Conservation (phyloP, 2,888 invertebrate species). For the Vandiemenella viatica region DNA sequence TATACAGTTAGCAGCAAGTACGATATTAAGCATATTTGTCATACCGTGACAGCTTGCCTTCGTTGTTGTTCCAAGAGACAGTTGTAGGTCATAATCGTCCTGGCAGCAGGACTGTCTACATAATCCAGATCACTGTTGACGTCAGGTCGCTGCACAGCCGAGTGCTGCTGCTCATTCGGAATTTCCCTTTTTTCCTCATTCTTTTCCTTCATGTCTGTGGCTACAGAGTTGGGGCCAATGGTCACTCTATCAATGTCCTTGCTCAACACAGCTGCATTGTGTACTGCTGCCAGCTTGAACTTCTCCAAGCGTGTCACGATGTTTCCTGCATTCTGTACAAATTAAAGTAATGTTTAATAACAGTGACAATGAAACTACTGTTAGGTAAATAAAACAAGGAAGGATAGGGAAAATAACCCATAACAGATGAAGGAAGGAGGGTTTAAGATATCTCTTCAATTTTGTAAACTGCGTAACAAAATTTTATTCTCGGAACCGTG, state of each 20-base stretch:
- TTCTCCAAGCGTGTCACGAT: no score
- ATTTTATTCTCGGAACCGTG: no score
- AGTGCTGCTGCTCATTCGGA: not conserved
- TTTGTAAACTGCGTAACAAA: no score
- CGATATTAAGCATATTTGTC: no score
- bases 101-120: not conserved
- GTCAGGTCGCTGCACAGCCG: not conserved
- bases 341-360: no score
- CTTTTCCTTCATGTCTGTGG: not conserved
- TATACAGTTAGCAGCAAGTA: no score
- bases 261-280: conserved; percentile 40
- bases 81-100: not conserved
- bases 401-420: no score
- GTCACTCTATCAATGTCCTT: conserved; percentile 36
- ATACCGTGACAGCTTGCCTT: not conserved
- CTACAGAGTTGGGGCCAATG: conserved; percentile 30
- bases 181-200: not conserved
- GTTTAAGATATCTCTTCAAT: no score
- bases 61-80: not conserved
- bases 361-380: no score
- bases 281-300: conserved; percentile 41
- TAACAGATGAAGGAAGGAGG: no score
- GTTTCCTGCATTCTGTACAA: no score
- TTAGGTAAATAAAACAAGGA: no score
- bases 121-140: not conserved